Percentiles rank a stretch among this genome's conserved stretches.
Evolutionary conservation across 2,888 invertebrate genomes (phyloP).

Genomic region (Sinopyrophorus schimmeli): DNA sequence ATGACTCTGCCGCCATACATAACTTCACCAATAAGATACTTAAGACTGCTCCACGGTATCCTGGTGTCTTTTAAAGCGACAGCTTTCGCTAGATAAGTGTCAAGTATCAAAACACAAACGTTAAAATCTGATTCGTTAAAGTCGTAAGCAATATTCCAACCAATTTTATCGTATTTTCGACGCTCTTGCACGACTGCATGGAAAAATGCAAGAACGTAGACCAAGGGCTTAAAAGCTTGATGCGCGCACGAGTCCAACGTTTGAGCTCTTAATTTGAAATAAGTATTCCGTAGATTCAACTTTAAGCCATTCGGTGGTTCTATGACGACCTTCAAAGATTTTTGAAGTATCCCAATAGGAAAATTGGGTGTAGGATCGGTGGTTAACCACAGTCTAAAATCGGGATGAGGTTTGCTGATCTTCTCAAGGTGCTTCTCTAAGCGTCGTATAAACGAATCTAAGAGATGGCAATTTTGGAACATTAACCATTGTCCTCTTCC

Average conservation of each 20-base stretch:
- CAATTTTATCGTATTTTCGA: conserved; percentile 90
- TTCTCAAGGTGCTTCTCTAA: conserved; percentile 84
- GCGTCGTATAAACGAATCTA: conserved; percentile 76
- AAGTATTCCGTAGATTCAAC: conserved; percentile 85
- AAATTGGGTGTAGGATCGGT: conserved; percentile 86
- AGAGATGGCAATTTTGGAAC: conserved; percentile 89
- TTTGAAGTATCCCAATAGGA: conserved; percentile 87
- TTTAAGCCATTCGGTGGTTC: conserved; percentile 92
- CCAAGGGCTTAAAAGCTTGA: conserved; percentile 75
- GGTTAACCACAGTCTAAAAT: conserved; percentile 91
- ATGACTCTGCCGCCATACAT: conserved; percentile 96
- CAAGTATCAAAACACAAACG: conserved; percentile 83
- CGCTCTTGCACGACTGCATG: conserved; percentile 93
- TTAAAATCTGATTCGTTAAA: conserved; percentile 92
- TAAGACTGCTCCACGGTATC: conserved; percentile 88
- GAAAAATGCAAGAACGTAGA: conserved; percentile 90
- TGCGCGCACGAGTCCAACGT: conserved; percentile 76
- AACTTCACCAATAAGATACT: conserved; percentile 91
- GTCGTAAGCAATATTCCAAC: conserved; percentile 93
- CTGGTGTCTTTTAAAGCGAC: conserved; percentile 61
- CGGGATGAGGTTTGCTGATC: conserved; percentile 80
- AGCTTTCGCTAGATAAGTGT: conserved; percentile 80
- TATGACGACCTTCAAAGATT: conserved; percentile 75
- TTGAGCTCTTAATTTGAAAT: conserved; percentile 79
- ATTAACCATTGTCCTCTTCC: conserved; percentile 87